Evolutionary conservation across 2,113 vertebrate species (phyloP), one percentile per base, ranked within the genome.

Genomic region (Eolophus roseicapilla): DNA sequence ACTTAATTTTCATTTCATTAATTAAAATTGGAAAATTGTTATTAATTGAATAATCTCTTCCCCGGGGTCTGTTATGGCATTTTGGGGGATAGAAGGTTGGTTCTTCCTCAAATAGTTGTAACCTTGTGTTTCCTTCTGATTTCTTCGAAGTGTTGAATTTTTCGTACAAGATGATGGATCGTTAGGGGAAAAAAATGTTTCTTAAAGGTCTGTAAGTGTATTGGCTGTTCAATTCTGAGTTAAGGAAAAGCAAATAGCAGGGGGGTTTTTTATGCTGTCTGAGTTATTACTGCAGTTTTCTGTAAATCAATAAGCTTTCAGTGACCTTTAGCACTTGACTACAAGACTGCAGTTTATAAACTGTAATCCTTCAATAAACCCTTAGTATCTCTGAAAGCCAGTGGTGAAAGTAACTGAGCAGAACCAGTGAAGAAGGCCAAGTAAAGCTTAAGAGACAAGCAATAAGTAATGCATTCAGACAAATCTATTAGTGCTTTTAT

Each of bases 401-500:
- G 41, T n/a, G 68, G 55, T 75, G 39, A 90, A 86, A 37, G 68
- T 53, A 84, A 41, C 49, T 35, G 52, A 89, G 90, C 75, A 88
- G 70, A 88, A 63, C 21, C 29, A 71, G 20, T 84, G 74, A 82
- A 82, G 71, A 81, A 69, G 53, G 93, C 52, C 67, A 60, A 92
- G 46, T 49, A 88, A 70, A 87, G 41, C 71, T 79, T 70, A 89
- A 86, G 90, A 90, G 82, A 88, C 59, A 91, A 95, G 60, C 71
- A 70, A 20, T 85, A 95, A 77, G 65, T 92, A 95, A 97, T 90
- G 31, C 18, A 35, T 90, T 88, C 86, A 95, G 95, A 96, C 85
- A 96, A 92, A 93, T 83, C 95, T 87, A 88, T 95, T 97, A 94
- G 76, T 86, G 78, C 86, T 87, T 95, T 95, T 96, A 74, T 83